Base-by-base conservation (phyloP, 1,140 invertebrate species). In the Cyclargus thomasi region DNA sequence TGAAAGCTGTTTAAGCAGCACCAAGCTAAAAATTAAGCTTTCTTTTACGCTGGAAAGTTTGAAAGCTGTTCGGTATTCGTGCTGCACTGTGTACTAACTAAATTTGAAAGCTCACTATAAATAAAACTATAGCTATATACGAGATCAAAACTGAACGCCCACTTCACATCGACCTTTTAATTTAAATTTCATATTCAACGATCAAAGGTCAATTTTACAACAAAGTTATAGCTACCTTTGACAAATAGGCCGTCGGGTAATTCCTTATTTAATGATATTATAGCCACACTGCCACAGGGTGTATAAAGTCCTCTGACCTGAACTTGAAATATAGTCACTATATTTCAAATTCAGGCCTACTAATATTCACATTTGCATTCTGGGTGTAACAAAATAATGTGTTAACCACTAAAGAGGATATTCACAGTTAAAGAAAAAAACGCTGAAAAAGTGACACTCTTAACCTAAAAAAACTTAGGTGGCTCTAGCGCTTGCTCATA, bases 21-120 rank as follows among this genome's bases (percentile, higher is more conserved):
- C 8, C 29, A 29, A 29, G 8, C 5, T 29, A 29, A 29, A 29
- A 29, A 29, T 29, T 6, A 29, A 23, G 8, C 8, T 29, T 47
- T 14, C 39, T 47, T 47, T 16, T 8, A 47, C 14, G 39, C 11
- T 8, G 39, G 2, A 14, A 47, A 2, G 14, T 47, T 47, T 29
- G 29, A 29, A 29, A 47, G 39, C 39, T 47, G 3, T 35, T 35
- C 29, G 29, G 29, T 3, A 5, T 16, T 14, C 39, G 14, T 8
- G 14, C 39, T 29, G 29, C 29, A 29, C 39, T 47, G 39, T 16
- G 39, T 47, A 39, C 36, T 39, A 16, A 1, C 39, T 47, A 1
- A 14, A 11, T 14, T 47, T 16, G 0, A 16, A 16, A 47, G 39
- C 10, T 47, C 39, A 47, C 39, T 47, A 8, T 17, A 83, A 81